Evolutionary conservation across 2,797 vertebrate species (phyloP).

Genomic region (Valencia hispanica): DNA sequence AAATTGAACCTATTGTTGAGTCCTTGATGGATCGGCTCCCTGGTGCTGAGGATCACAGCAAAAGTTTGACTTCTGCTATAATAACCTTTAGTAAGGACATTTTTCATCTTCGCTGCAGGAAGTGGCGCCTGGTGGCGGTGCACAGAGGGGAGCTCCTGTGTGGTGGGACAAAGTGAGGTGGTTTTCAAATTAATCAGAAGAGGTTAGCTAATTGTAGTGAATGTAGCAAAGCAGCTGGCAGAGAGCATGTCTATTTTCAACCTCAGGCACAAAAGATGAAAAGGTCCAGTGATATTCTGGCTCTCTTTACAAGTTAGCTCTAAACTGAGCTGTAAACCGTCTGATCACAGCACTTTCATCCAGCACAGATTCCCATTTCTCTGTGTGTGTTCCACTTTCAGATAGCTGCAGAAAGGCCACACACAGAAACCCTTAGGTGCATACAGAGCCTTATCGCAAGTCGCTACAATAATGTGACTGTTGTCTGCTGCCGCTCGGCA

Average conservation of each 20-base stretch:
- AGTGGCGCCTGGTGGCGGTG: background rate
- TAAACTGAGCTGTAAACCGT: constrained; percentile 25
- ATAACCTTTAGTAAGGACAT: constrained; percentile 45
- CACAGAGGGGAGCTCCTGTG: constrained; percentile 4
- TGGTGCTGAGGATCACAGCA: constrained; percentile 32
- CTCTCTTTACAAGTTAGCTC: constrained; percentile 27
- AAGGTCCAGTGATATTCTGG: constrained; percentile 6
- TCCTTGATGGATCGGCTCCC: constrained; percentile 21
- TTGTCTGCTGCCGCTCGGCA: constrained; percentile 40
- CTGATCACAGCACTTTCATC: constrained; percentile 45
- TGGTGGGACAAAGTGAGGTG: constrained; percentile 18
- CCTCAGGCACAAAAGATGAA: constrained; percentile 26
- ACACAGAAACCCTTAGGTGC: constrained; percentile 11
- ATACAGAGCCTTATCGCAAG: constrained; percentile 40
- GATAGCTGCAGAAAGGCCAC: constrained; percentile 43
- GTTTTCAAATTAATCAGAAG: constrained; percentile 35
- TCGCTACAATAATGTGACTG: constrained; percentile 54
- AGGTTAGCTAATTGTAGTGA: constrained; percentile 39
- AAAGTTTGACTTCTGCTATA: constrained; percentile 18
- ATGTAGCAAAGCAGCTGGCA: constrained; percentile 25
- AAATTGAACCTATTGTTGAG: constrained; percentile 21
- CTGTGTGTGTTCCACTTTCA: constrained; percentile 35
- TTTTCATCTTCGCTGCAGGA: constrained; percentile 9
- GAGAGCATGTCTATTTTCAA: constrained; percentile 28
- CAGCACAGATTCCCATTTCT: constrained; percentile 25